phyloP scores from a whole-genome alignment of 2,888 invertebrate genomes.

The Synergus gifuensis region DNA sequence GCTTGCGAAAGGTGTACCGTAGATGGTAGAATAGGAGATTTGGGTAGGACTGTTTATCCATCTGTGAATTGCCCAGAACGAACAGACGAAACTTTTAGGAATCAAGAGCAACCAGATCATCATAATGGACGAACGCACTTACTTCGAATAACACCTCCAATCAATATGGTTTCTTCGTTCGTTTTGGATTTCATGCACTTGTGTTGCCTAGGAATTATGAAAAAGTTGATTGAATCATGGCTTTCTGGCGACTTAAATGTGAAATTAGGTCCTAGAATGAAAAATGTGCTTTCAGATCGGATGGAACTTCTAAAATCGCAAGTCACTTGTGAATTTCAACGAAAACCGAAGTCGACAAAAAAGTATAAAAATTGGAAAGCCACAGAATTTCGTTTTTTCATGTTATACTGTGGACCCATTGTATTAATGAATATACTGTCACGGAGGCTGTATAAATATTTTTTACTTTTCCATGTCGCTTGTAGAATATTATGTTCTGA shows the following conservation, averaged over 20 bases:
- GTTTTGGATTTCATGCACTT: conserved; percentile 11
- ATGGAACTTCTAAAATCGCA: conserved; percentile 47
- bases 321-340: conserved; percentile 58
- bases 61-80: not conserved
- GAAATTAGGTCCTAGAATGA: conserved; percentile 28
- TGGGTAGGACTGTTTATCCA: not conserved
- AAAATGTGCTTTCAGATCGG: conserved; percentile 36
- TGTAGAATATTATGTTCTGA: conserved; percentile 52
- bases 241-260: conserved; percentile 13
- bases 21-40: not conserved
- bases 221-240: not conserved
- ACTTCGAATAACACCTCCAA: not conserved
- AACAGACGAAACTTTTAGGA: not conserved
- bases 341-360: conserved; percentile 53
- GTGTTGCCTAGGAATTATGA: not conserved
- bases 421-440: conserved; percentile 53
- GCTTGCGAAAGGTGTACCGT: not conserved
- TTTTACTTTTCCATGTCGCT: no score
- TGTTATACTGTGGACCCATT: no score
- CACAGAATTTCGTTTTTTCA: conserved; percentile 59
- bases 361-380: conserved; percentile 57
- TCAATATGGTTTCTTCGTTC: not conserved
- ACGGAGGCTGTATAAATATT: conserved; percentile 55
- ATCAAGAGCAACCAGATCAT: not conserved
- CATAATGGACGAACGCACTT: conserved; percentile 1